These are phyloP conservation scores for Seira sanloemensis DNA, from an alignment of 2,888 invertebrate genomes.

Conservation along the genomic window DNA sequence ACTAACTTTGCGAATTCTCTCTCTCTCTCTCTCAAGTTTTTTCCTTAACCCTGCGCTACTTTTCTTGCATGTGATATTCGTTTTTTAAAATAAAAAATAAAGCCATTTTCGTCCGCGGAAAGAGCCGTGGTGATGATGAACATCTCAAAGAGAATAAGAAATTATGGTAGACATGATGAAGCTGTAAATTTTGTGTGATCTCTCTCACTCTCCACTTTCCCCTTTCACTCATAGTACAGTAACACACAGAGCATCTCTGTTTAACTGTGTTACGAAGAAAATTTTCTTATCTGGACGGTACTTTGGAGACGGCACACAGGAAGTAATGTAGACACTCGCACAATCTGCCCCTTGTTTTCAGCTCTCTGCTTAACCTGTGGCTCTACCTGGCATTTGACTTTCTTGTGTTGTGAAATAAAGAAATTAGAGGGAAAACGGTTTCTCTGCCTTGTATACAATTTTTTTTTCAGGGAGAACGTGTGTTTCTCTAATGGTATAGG, in stretches of 20 bases:
- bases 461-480: no score
- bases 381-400: conserved; percentile 24
- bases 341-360: background rate
- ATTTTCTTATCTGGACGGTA: no score
- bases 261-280: background rate
- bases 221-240: background rate
- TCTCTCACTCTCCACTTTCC: conserved; percentile 19
- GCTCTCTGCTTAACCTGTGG: conserved; percentile 51
- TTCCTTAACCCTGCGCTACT: background rate
- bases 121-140: conserved; percentile 1
- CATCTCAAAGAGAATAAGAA: conserved; percentile 59
- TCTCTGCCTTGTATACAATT: no score
- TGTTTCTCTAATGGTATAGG: no score
- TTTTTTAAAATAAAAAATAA: no score
- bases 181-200: conserved; percentile 56
- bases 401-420: background rate
- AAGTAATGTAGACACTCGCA: conserved; percentile 16
- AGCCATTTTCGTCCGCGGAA: background rate
- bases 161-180: conserved; percentile 46
- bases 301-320: background rate
- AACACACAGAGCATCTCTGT: background rate
- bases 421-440: background rate
- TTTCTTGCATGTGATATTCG: conserved; percentile 32
- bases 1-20: conserved; percentile 7
- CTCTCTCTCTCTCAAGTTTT: background rate